phyloP scores from a whole-genome alignment of 1,140 invertebrate species.

The Triops cancriformis region DNA sequence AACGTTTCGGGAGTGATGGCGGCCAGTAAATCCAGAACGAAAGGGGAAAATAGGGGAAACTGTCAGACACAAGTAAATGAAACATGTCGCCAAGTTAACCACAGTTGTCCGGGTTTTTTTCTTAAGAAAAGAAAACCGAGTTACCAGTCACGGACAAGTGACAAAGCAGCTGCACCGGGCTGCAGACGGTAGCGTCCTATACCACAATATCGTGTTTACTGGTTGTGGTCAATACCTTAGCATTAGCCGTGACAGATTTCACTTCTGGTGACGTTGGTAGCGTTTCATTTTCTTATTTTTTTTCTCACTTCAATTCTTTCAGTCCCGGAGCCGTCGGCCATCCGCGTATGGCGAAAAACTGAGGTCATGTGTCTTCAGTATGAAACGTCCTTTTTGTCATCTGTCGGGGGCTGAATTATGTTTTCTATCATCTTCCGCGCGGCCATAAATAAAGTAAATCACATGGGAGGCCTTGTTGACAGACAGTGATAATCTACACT shows the following conservation, averaged over 20 bases:
- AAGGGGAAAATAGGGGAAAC: neutral
- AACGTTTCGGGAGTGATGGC: neutral
- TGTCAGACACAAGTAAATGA: neutral
- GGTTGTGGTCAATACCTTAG: neutral
- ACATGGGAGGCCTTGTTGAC: too few species aligned
- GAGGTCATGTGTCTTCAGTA: neutral
- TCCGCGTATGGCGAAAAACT: neutral
- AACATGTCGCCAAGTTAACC: neutral
- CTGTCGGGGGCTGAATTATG: neutral
- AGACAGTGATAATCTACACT: too few species aligned
- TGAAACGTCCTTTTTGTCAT: neutral
- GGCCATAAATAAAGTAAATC: too few species aligned
- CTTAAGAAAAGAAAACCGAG: too few species aligned
- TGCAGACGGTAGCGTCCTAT: neutral
- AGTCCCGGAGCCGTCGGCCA: too few species aligned
- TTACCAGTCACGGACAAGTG: neutral
- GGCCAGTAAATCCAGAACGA: neutral
- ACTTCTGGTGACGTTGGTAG: neutral
- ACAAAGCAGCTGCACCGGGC: neutral
- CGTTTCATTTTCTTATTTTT: neutral
- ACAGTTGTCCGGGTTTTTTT: neutral
- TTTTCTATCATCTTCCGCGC: neutral
- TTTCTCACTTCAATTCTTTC: too few species aligned
- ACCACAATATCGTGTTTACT: too few species aligned
- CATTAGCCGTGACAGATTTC: slow-evolving; percentile 1